A percentile compares a stretch with the other conserved stretches of the same genome.
Conservation (phyloP, 2,888 invertebrate species). For the Sthenelais limicola region DNA sequence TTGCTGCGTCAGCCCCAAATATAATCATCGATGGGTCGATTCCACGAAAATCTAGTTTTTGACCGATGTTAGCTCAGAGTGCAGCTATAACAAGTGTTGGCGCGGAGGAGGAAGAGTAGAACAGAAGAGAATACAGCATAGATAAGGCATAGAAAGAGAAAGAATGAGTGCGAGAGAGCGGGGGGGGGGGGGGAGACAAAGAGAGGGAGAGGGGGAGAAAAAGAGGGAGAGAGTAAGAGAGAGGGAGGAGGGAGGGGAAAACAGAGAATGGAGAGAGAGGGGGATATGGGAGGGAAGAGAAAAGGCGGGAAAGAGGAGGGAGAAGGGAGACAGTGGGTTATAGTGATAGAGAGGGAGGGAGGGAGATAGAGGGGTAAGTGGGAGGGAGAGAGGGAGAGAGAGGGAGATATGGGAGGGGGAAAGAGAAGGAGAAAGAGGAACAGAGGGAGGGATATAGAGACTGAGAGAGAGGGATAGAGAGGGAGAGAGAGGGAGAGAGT, state of each 20-base stretch:
- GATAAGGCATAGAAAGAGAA: not conserved
- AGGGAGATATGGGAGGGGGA: not conserved
- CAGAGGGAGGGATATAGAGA: constrained; percentile 15
- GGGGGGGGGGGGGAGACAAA: constrained; percentile 8
- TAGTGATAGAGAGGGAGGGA: not conserved
- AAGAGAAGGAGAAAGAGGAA: constrained; percentile 15
- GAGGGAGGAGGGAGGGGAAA: not conserved
- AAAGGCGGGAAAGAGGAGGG: not conserved
- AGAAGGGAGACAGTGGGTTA: not conserved
- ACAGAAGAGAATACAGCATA: not conserved
- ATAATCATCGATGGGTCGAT: too few species aligned
- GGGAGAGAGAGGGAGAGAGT: constrained; percentile 28
- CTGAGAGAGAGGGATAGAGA: constrained; percentile 20
- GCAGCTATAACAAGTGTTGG: too few species aligned
- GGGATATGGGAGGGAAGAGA: not conserved
- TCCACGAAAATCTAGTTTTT: too few species aligned
- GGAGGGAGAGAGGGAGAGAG: not conserved
- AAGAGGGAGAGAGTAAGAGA: constrained; percentile 14
- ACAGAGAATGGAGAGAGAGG: not conserved
- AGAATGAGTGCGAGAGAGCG: not conserved
- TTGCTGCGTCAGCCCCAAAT: too few species aligned
- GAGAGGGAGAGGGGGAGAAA: constrained; percentile 14
- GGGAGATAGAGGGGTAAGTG: not conserved
- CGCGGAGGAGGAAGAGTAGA: not conserved
- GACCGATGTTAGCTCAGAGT: too few species aligned